phyloP scores from a whole-genome alignment of 2,113 vertebrate genomes.

The Notiomystis cincta region DNA sequence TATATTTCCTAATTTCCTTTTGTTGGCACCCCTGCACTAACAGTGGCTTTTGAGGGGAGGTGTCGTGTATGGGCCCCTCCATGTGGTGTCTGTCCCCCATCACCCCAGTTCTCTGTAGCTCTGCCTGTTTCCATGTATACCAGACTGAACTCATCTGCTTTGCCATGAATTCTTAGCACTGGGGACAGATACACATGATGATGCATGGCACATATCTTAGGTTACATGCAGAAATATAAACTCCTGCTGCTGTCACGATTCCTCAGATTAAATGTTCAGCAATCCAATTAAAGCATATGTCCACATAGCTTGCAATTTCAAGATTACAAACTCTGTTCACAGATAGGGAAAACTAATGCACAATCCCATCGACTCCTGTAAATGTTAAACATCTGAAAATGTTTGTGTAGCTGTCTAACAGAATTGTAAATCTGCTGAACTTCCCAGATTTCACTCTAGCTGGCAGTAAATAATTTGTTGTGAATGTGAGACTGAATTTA shows the following conservation, averaged over 20 bases:
- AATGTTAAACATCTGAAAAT: neutral
- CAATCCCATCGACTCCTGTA: neutral
- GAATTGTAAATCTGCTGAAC: neutral
- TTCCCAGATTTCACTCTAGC: neutral
- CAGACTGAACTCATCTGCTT: neutral
- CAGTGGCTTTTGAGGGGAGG: neutral
- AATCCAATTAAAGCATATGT: neutral
- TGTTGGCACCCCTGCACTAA: neutral
- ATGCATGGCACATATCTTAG: neutral
- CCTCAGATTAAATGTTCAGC: neutral
- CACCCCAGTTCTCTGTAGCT: neutral
- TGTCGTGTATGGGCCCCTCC: no score
- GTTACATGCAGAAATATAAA: neutral
- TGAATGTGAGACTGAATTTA: neutral
- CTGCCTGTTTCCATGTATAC: neutral
- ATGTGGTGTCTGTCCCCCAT: neutral
- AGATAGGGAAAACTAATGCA: neutral
- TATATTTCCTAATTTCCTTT: neutral
- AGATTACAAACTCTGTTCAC: neutral
- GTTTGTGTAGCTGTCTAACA: neutral
- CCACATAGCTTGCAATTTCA: neutral
- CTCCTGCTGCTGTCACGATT: neutral
- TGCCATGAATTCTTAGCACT: neutral
- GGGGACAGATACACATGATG: fast-evolving
- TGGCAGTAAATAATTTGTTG: neutral